These are phyloP conservation scores for Stenolophus ochropezus DNA, from an alignment of 2,888 invertebrate genomes.

Conservation along the genomic window DNA sequence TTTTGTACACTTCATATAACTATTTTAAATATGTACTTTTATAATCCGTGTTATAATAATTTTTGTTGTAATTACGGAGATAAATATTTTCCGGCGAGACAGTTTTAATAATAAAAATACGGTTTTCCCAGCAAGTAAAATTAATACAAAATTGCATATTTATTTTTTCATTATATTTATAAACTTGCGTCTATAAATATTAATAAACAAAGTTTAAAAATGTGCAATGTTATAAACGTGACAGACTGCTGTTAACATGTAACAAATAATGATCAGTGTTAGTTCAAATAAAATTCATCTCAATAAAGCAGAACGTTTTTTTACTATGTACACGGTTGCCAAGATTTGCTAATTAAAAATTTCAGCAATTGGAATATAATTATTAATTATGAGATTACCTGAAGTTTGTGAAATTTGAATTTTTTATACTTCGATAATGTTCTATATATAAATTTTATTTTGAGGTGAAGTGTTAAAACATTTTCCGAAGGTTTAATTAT, in stretches of 20 bases:
- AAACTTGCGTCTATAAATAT: neutral
- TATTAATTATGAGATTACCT: neutral
- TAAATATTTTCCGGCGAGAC: neutral
- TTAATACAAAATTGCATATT: slow-evolving; percentile 6
- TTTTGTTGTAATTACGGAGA: neutral
- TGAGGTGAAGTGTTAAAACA: neutral
- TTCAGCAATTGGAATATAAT: neutral
- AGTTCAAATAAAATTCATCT: neutral
- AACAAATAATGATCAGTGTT: neutral
- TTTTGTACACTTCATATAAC: neutral
- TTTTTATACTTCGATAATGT: neutral
- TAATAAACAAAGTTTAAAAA: neutral
- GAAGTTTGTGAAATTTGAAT: neutral
- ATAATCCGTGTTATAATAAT: neutral
- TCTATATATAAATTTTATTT: neutral
- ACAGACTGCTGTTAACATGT: neutral
- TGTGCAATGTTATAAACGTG: neutral
- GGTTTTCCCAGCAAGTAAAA: neutral
- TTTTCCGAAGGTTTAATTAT: neutral
- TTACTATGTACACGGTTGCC: neutral
- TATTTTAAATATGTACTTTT: neutral
- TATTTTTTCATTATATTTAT: neutral
- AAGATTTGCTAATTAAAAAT: neutral
- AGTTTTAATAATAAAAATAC: neutral
- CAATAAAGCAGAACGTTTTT: neutral